Conservation (phyloP, 1,140 invertebrate species). For the Cotesia typhae region DNA sequence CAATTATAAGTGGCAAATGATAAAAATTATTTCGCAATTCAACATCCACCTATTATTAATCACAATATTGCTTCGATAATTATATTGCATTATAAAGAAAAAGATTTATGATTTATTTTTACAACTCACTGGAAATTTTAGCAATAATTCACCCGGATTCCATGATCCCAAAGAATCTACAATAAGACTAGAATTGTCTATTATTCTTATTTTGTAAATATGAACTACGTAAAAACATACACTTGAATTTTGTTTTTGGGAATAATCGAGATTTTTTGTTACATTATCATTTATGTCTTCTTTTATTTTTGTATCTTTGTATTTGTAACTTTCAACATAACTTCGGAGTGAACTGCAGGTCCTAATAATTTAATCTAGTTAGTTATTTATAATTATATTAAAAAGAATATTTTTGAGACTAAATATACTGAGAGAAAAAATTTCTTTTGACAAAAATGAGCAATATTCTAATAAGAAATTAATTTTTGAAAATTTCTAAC, state of each 20-base stretch:
- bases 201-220: conserved; percentile 57
- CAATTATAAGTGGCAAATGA: conserved; percentile 56
- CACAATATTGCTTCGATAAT: too few relatives aligned
- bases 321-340: conserved; percentile 25
- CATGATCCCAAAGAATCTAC: conserved; percentile 55
- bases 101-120: too few relatives aligned
- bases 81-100: too few relatives aligned
- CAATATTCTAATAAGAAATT: too few relatives aligned
- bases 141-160: conserved; percentile 49
- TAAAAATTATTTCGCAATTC: conserved; percentile 57
- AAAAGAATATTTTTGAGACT: too few relatives aligned
- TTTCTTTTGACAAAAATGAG: too few relatives aligned
- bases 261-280: conserved; percentile 40
- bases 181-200: conserved; percentile 56
- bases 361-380: conserved; percentile 30
- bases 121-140: conserved; percentile 42
- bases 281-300: conserved; percentile 22
- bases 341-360: conserved; percentile 34
- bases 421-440: too few relatives aligned
- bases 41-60: conserved; percentile 40
- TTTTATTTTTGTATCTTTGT: neutral
- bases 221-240: conserved; percentile 52
- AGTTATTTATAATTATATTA: too few relatives aligned
- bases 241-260: conserved; percentile 30
- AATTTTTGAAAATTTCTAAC: too few relatives aligned